These are phyloP conservation scores for Cheilosia vulpina DNA, from an alignment of 2,888 invertebrate species.

Conservation along the genomic window DNA sequence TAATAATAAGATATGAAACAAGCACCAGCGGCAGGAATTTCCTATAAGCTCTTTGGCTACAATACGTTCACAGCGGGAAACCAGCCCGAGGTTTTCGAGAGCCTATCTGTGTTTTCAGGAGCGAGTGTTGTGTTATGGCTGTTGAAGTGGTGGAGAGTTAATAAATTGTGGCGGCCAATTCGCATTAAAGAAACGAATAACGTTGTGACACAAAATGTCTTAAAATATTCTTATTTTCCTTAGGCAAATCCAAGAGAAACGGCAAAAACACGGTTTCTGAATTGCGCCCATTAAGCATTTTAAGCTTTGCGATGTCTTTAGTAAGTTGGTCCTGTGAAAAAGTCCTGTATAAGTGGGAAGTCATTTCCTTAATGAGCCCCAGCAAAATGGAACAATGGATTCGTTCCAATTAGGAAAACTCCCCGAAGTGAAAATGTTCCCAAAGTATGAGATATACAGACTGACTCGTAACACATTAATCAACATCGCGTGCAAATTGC, in stretches of 20 bases:
- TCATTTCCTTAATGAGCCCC: too few species aligned
- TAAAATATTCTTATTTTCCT: background rate
- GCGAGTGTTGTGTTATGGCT: background rate
- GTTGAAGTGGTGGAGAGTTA: background rate
- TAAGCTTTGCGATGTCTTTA: too few species aligned
- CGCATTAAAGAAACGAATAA: background rate
- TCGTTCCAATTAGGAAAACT: too few species aligned
- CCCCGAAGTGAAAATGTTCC: too few species aligned
- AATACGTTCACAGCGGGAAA: background rate
- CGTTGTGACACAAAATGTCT: background rate
- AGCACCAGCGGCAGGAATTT: constrained; percentile 17
- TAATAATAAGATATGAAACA: constrained; percentile 64
- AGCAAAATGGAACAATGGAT: too few species aligned
- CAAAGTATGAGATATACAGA: too few species aligned
- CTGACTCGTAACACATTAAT: background rate
- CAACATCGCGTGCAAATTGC: background rate
- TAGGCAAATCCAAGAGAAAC: background rate
- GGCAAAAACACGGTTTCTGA: background rate
- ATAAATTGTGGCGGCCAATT: background rate
- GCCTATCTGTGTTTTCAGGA: background rate
- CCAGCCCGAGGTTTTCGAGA: background rate
- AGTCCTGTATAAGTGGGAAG: too few species aligned
- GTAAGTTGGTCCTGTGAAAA: too few species aligned
- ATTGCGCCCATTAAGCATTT: too few species aligned
- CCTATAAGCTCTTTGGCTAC: background rate